A percentile compares a stretch with the other conserved stretches of the same genome.
These are phyloP conservation scores for Heliconius aoede DNA, from an alignment of 2,888 invertebrate species.

Conservation along the genomic window DNA sequence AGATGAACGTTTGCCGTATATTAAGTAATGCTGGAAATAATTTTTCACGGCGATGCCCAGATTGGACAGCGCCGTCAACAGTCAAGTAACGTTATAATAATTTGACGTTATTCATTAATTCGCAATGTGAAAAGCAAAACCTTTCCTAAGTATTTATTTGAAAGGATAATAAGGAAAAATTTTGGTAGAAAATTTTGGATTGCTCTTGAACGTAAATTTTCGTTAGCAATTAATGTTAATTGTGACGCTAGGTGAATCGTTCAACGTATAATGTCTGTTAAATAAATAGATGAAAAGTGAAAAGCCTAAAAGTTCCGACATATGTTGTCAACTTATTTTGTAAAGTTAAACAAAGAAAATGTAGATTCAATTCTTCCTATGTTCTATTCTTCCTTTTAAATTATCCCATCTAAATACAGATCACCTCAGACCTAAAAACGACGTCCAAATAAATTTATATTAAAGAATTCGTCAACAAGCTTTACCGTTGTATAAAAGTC, in stretches of 20 bases:
- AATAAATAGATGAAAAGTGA: neutral
- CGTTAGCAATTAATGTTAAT: neutral
- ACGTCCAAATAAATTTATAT: neutral
- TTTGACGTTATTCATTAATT: constrained; percentile 49
- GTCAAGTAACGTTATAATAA: constrained; percentile 53
- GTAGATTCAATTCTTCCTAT: neutral
- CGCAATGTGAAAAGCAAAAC: constrained; percentile 43
- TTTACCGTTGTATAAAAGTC: constrained; percentile 14
- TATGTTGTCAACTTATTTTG: neutral
- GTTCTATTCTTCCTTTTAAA: neutral
- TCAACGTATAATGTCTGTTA: neutral
- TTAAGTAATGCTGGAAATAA: constrained; percentile 55
- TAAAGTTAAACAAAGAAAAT: neutral
- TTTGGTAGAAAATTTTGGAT: neutral
- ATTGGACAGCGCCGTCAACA: constrained; percentile 59
- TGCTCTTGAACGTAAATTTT: neutral
- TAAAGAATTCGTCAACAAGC: neutral
- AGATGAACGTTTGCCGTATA: constrained; percentile 45
- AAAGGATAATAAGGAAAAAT: constrained; percentile 31
- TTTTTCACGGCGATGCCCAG: constrained; percentile 65
- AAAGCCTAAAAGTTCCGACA: neutral
- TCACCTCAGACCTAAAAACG: no score
- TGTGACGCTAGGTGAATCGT: neutral
- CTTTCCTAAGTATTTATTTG: constrained; percentile 40
- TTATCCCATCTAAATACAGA: no score